These are phyloP conservation scores for Ornithorhynchus anatinus DNA, from an alignment of 2,113 vertebrate species.

Conservation along the genomic window DNA sequence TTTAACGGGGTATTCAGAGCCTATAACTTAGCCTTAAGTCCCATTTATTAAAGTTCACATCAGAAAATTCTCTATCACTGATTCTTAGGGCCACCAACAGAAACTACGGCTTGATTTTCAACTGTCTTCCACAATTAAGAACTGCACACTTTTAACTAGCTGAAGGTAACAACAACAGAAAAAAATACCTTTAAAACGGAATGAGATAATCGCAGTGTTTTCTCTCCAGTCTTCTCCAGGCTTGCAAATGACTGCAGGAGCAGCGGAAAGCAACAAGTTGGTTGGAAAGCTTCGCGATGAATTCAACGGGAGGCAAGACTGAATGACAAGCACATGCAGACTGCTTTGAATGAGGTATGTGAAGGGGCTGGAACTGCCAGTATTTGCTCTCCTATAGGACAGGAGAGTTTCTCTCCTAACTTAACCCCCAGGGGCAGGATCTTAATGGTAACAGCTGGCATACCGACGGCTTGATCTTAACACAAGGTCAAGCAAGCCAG, in stretches of 20 bases:
- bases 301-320: slow-evolving; percentile 10
- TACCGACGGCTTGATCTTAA: slow-evolving; percentile 42
- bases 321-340: slow-evolving; percentile 62
- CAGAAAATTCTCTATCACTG: too few relatives aligned
- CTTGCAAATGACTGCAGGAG: neutral
- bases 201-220: neutral
- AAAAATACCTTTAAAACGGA: neutral
- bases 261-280: slow-evolving; percentile 2
- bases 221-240: neutral
- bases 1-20: too few relatives aligned
- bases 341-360: slow-evolving; percentile 38
- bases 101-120: slow-evolving; percentile 1
- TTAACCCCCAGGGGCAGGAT: slow-evolving; percentile 54
- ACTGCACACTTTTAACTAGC: neutral
- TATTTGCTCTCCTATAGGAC: slow-evolving; percentile 48
- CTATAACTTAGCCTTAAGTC: too few relatives aligned
- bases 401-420: slow-evolving; percentile 39
- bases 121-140: neutral
- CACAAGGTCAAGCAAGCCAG: slow-evolving; percentile 61
- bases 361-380: slow-evolving; percentile 54
- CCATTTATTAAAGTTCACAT: too few relatives aligned
- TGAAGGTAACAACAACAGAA: neutral
- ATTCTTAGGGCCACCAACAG: neutral
- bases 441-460: slow-evolving; percentile 68
- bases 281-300: neutral